Base-by-base conservation (phyloP, 2,888 invertebrate species). In the Dorcus parallelipipedus region DNA sequence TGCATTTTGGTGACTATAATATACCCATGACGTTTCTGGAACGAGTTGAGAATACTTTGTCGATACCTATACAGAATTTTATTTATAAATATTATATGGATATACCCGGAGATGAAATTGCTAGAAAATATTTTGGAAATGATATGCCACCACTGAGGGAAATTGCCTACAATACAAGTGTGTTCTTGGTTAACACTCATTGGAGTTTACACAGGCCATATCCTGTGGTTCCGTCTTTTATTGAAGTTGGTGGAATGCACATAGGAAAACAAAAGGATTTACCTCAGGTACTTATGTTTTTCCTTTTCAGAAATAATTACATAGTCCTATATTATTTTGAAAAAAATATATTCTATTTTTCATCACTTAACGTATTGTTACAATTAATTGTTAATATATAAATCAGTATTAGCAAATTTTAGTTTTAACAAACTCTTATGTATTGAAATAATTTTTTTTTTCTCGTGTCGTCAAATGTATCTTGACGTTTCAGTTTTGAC, bases 201-300 rank as follows among this genome's bases (percentile, higher is more conserved):
- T 72, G 78, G 62, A 74, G 74, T 51, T 65, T 80, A 50, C 80
- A 79, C 54, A 75, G 76, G n/a, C 76, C 80, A 7, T 70, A 76
- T 60, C 78, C 79, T 1, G 57, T 76, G 40, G 77, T 79, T 40
- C 82, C 82, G 0, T 75, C 75, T 9, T 71, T 81, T 9, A 73
- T 82, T 8, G 82, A 83, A 71, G 77, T 83, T 5, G 82, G 81
- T 41, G 83, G 83, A 33, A 73, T 82, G 56, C 81, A 82, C 80
- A 79, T 75, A 67, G 81, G 75, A 53, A 73, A 76, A 49, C 69
- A 54, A 4, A 67, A 55, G 3, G 48, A 9, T 9, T 38, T 54
- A 42, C 59, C 59, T 8, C 41, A n/a, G 55, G 59, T 59, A 52
- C 54, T 45, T 33, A 33, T 1, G 6, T 33, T 33, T 33, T 4